These are phyloP conservation scores for Phorcus lineatus DNA, from an alignment of 2,888 invertebrate species.

Conservation along the genomic window DNA sequence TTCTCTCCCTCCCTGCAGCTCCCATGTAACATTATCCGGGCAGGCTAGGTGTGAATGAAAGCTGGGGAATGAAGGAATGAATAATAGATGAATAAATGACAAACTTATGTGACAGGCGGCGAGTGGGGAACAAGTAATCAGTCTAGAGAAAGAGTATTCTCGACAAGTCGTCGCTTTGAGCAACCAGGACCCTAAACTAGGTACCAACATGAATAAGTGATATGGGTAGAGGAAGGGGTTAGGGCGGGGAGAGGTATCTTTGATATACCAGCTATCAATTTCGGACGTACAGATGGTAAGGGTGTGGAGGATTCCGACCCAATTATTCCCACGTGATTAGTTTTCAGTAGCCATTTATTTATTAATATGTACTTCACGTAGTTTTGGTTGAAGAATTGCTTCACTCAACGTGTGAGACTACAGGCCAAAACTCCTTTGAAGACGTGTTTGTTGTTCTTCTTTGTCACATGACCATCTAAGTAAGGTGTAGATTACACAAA, in stretches of 20 bases:
- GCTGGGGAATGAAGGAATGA: conserved; percentile 7
- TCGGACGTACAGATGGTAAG: neutral
- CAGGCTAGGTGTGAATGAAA: neutral
- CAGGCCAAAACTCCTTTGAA: too few species aligned
- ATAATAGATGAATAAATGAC: conserved; percentile 15
- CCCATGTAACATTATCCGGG: neutral
- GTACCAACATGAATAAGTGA: neutral
- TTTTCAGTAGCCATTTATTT: neutral
- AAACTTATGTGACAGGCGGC: conserved; percentile 11
- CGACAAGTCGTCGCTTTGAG: neutral
- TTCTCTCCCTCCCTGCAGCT: conserved; percentile 9
- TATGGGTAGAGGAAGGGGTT: neutral
- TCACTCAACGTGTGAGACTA: too few species aligned
- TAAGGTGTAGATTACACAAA: too few species aligned
- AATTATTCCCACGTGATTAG: neutral
- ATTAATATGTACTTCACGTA: neutral
- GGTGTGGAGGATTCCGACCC: neutral
- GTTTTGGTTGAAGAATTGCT: too few species aligned
- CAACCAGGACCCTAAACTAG: neutral
- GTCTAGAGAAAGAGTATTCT: neutral
- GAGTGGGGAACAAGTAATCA: neutral
- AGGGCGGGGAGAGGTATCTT: neutral
- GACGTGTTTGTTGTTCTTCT: too few species aligned
- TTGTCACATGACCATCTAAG: too few species aligned
- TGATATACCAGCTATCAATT: neutral